Conservation (phyloP, 2,888 invertebrate genomes). For the Sarcophaga caerulescens region DNA sequence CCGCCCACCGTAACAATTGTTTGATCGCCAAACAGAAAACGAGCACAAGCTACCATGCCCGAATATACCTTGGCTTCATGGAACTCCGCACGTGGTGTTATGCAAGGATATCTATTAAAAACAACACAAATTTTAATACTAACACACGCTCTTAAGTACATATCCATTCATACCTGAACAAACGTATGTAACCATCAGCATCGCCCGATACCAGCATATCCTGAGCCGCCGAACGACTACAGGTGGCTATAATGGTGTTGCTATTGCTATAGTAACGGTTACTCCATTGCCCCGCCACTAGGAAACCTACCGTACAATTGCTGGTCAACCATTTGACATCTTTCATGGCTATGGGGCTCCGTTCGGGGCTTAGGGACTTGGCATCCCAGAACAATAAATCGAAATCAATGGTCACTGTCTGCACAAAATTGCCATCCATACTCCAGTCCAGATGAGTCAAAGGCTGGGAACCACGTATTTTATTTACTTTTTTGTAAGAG, state of each 20-base stretch:
- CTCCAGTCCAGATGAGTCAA: constrained; percentile 95
- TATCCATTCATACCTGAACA: constrained; percentile 85
- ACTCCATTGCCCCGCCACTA: constrained; percentile 95
- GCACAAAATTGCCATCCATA: constrained; percentile 92
- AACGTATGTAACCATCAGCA: constrained; percentile 92
- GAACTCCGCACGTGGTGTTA: constrained; percentile 92
- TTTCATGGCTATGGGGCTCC: constrained; percentile 94
- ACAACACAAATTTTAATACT: background rate
- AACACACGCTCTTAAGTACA: background rate
- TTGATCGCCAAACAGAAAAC: constrained; percentile 93
- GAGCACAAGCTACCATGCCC: constrained; percentile 88
- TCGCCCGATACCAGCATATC: constrained; percentile 93
- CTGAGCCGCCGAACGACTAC: constrained; percentile 91
- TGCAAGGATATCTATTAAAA: constrained; percentile 88
- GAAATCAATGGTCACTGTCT: constrained; percentile 94
- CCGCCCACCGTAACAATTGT: constrained; percentile 93
- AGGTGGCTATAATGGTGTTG: constrained; percentile 90
- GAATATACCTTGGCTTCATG: constrained; percentile 94
- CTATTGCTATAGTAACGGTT: constrained; percentile 93
- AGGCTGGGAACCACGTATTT: constrained; percentile 92
- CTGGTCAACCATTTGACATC: constrained; percentile 95
- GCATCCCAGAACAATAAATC: constrained; percentile 95
- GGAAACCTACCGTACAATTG: constrained; percentile 92
- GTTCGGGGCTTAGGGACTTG: constrained; percentile 92
- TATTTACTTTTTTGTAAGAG: constrained; percentile 94